Base-by-base conservation (phyloP, 2,113 vertebrate species). In the Ploceus nigricollis region DNA sequence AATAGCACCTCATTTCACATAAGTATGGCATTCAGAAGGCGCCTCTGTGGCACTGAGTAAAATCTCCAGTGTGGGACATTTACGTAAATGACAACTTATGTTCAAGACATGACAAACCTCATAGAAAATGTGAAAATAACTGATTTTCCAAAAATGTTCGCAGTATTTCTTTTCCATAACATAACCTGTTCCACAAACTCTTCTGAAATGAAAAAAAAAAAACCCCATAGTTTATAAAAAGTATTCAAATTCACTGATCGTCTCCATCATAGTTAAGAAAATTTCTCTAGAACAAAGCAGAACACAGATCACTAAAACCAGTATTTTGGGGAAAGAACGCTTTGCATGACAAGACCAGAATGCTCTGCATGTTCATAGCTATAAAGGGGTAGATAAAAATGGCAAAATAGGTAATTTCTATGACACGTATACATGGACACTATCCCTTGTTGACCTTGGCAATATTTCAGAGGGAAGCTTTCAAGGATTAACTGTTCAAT, bases 401-500 rank as follows among this genome's bases (percentile, higher is more conserved):
- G 82, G 90, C 30, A 92, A 89, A 96, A 94, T 19, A 93, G 48
- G 72, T 87, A 82, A 94, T 93, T 94, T 90, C 81, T 78, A 51
- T 86, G 83, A 94, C 83, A 91, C 1, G 33, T 57, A 58, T 54
- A 64, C 63, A 58, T 66, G 78, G 68, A 12, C 39, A 83, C 45
- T 84, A 82, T 81, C 91, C 89, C 58, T 93, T 90, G 57, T 77
- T 96, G 93, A 95, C 91, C 72, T 77, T 95, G 90, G 96, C 96
- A 96, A 63, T 51, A 90, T 96, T 96, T 96, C 96, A 96, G 85
- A 96, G 94, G 20, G 48, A 94, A 93, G 81, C 11, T 92, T 94
- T 92, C 79, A 70, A 69, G 90, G 93, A 94, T 97, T 96, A 97
- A 95, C 93, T 94, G 81, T 93, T 97, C 88, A 91, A 96, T 97